Conservation (phyloP, 2,113 vertebrate species). For the Engraulis encrasicolus region DNA sequence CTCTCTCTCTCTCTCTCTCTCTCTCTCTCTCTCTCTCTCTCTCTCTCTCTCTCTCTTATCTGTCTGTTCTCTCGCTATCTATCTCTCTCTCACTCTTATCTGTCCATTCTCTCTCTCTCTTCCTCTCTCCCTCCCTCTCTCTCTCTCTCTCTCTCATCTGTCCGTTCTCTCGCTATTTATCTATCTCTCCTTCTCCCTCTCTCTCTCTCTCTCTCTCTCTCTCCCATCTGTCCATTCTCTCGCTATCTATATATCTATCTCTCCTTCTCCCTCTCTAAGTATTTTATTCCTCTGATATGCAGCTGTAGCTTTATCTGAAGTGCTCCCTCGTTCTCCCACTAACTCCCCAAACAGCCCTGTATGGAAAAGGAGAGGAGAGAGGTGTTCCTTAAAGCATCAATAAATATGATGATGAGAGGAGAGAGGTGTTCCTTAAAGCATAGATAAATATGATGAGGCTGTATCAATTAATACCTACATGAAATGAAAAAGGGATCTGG, state of each 20-base stretch:
- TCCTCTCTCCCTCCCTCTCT: background rate
- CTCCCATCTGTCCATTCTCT: no score
- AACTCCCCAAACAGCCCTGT: background rate
- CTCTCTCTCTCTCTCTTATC: no score
- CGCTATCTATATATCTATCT: no score
- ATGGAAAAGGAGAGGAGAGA: background rate
- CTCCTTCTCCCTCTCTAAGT: background rate
- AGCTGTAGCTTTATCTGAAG: background rate
- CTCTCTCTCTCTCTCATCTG: no score
- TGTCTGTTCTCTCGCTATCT: background rate
- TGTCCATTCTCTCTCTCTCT: background rate
- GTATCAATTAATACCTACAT: no score
- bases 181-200: background rate
- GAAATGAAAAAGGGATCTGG: background rate
- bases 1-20: background rate
- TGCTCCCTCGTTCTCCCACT: background rate
- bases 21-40: no score
- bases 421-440: background rate
- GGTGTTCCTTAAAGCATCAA: background rate
- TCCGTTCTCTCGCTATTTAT: no score
- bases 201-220: background rate
- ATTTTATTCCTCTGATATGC: slow-evolving; percentile 1
- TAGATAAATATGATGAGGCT: background rate
- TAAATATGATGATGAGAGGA: background rate
- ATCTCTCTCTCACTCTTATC: no score